phyloP scores from a whole-genome alignment of 2,888 invertebrate genomes.

The Deroplatys truncata region DNA sequence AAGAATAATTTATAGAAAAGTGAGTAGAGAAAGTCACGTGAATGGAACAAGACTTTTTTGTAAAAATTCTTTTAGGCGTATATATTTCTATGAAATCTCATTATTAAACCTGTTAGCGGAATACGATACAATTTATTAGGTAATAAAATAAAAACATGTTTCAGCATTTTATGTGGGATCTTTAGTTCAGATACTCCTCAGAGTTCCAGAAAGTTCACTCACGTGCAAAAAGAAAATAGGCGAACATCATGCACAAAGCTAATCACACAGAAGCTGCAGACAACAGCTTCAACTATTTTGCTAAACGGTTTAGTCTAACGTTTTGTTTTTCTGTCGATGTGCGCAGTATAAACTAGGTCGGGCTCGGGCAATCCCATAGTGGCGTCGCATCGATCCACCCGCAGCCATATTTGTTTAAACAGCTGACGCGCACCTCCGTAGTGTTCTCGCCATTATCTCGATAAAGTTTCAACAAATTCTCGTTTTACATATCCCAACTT shows the following conservation, averaged over 20 bases:
- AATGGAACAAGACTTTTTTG: no score
- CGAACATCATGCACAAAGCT: background rate
- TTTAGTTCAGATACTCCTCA: no score
- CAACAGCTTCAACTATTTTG: background rate
- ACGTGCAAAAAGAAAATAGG: no score
- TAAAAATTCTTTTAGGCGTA: no score
- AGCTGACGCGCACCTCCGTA: background rate
- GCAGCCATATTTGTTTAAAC: slow-evolving; percentile 10
- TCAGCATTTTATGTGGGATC: no score
- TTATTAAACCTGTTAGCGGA: no score
- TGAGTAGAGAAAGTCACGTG: no score
- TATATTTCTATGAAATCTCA: no score
- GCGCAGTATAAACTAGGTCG: background rate
- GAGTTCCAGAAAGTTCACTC: no score
- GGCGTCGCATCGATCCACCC: background rate
- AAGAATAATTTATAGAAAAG: no score
- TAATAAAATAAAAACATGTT: no score
- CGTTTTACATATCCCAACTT: background rate
- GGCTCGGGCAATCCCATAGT: background rate
- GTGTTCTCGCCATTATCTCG: background rate
- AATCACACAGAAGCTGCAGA: background rate
- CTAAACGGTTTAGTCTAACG: background rate
- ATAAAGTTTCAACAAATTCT: background rate
- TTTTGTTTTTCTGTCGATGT: background rate
- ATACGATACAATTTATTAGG: no score